Conservation (phyloP, 1,140 invertebrate species). For the Zaprionus gabonicus region DNA sequence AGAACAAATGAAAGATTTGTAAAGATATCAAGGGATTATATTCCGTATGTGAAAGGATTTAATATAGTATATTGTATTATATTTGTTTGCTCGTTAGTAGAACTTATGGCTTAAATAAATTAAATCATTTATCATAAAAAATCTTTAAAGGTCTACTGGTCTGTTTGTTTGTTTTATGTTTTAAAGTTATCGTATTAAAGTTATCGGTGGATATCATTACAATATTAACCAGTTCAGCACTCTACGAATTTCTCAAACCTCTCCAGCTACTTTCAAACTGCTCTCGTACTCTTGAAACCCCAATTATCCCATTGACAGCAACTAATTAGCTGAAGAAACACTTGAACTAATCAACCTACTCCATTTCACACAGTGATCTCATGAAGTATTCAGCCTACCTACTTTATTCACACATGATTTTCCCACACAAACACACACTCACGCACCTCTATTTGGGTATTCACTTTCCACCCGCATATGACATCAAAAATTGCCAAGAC, state of each 20-base stretch:
- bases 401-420: conserved; percentile 19
- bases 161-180: too few species aligned
- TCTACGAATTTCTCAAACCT: not conserved
- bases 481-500: conserved; percentile 1
- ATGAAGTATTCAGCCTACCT: too few species aligned
- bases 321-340: conserved; percentile 13
- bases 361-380: too few species aligned
- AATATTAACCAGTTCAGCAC: not conserved
- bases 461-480: conserved; percentile 25
- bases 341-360: conserved; percentile 2
- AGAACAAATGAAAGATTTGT: conserved; percentile 2
- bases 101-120: not conserved
- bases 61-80: not conserved
- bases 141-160: too few species aligned
- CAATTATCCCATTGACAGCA: not conserved
- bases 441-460: conserved; percentile 3
- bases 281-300: not conserved
- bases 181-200: too few species aligned
- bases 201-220: too few species aligned
- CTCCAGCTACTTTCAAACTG: not conserved
- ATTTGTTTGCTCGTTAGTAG: not conserved
- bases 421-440: conserved; percentile 27
- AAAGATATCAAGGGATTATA: not conserved
- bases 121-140: too few species aligned
- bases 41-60: not conserved